Base-by-base conservation (phyloP, 1,140 invertebrate genomes). In the Ips typographus region DNA sequence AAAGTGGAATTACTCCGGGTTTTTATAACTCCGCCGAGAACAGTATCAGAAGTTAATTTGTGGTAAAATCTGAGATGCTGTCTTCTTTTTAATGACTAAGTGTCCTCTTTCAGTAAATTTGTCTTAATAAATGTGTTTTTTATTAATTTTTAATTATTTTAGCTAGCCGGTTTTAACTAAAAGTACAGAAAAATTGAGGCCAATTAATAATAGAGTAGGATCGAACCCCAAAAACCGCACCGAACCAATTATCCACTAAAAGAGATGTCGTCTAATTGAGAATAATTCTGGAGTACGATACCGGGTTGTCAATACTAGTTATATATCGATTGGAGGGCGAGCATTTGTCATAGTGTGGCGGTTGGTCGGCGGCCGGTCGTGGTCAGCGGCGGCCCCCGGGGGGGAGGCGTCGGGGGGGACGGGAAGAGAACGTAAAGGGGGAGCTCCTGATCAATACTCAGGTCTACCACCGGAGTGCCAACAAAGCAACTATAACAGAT, bases 401-500 rank as follows among this genome's bases (percentile, higher is more conserved):
- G 49, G 62, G 72, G 68, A 75, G 72, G 72, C 72, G 73, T 60
- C 63, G 75, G 72, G 73, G 72, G 72, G 70, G 72, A 68, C 47
- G 44, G 41, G 70, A 68, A 69, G 71, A 71, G 51, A 60, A 63
- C 61, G 68, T 70, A 74, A 74, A 71, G 68, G 74, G 76, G 72
- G 75, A 71, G 70, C 72, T 72, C 73, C 79, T 80, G 79, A 80
- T 80, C 79, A 80, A 80, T 80, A 80, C 78, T 77, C 78, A 79
- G 79, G 79, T 80, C 79, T 79, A 80, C 78, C 79, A 77, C 78
- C 76, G 76, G 76, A 80, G 78, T 80, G 79, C 79, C 76, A 80
- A 80, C 79, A 80, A 80, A 80, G 79, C 79, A 80, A 80, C 79
- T 80, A 80, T 80, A 80, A 79, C 79, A 78, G 78, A 80, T 80